Evolutionary conservation across 1,140 invertebrate genomes (phyloP), one percentile per base, ranked within the genome.

Genomic region (Cydia strobilella): DNA sequence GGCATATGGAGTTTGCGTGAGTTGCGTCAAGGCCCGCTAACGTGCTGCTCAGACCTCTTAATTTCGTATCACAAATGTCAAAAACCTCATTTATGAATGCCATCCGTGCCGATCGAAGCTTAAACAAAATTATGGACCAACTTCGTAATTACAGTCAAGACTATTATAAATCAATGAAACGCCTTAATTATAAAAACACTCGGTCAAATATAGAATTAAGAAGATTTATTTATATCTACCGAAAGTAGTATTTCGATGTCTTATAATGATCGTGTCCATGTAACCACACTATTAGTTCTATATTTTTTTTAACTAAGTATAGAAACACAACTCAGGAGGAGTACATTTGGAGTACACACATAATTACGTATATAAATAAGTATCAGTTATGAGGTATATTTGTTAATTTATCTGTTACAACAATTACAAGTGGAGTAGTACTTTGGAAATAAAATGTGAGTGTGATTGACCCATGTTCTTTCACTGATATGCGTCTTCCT

Each of bases 91-190:
- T 23, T 59, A 23, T n/a, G 54, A 59, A 59, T 59, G 20, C 54
- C 54, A 59, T 7, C 54, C 18, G 12, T 23, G 10, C 20, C 7
- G 54, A 59, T 59, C 20, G 9, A 23, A 59, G 54, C 54, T 59
- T 59, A 23, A 23, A 59, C 54, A 20, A 23, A 59, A 59, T 59
- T 23, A 23, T 59, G 6, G 54, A 59, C 54, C 54, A 65, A 65
- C 27, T 65, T 35, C n/a, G 27, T 65, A 65, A 65, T 65, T 65
- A 35, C 13, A 65, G 63, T 6, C 27, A 35, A 65, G 10, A 59
- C 54, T 59, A n/a, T 65, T 65, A 65, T 65, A 65, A 65, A 65
- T 65, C 63, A 65, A 31, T 31, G 23, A 65, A 65, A 65, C 15
- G 63, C 63, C 63, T 63, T 27, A 63, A 63, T 63, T 63, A 25